Evolutionary conservation across 2,888 invertebrate species (phyloP), one percentile per base, ranked within the genome.

Genomic region (Meganola albula): DNA sequence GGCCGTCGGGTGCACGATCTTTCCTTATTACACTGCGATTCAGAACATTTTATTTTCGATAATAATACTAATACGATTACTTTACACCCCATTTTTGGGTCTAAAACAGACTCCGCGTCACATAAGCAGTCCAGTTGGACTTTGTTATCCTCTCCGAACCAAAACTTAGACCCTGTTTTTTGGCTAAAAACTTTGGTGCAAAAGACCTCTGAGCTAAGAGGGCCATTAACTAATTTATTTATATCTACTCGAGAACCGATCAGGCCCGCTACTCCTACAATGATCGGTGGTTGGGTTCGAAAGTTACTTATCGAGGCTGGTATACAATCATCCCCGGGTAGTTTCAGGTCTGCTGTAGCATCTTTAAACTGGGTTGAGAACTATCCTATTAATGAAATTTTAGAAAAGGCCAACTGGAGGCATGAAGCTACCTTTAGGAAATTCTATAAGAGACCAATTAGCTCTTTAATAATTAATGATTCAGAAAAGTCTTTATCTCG

Each of bases 291-390:
- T 1, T 53, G 52, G 50, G 24, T 53, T 0, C 47, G 40, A 24
- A 23, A 35, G 1, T 1, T 45, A 1, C 27, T 55, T 5, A n/a
- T 6, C 6, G 44, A 50, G 10, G 48, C 47, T 1, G 47, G 40
- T 4, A 44, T 57, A 10, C 1, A 4, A 3, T 40, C 41, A 1
- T 11, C 47, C 1, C 41, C 53, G 1, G 53, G 52, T 1, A 52
- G 53, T n/a, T 11, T 46, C 2, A 25, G 53, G 1, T 43, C 53
- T 3, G 50, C 50, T 0, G 52, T 53, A 1, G 53, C 54, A 4
- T 55, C 52, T 1, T 38, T 36, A 24, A 43, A 29, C 12, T 56
- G 46, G 46, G n/a, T 34, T 1, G 35, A 48, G 2, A 44, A 47
- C 11, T 18, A 27, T 14, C 34, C 45, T 6, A 2, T 49, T 10